phyloP scores from a whole-genome alignment of 1,140 invertebrate genomes.

The Archivesica marissinica region DNA sequence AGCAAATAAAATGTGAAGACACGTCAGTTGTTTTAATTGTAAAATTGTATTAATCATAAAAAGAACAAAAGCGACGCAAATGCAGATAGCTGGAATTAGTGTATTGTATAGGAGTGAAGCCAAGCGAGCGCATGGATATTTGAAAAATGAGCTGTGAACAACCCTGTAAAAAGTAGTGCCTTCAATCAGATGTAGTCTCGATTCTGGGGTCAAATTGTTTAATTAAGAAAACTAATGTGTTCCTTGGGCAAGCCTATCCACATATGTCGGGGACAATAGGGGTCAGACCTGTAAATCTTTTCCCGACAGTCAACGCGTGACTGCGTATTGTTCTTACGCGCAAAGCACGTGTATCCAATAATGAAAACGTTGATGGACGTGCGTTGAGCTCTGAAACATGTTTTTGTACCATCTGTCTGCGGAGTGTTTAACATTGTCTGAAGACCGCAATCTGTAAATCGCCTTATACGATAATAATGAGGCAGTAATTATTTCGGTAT shows the following conservation, averaged over 20 bases:
- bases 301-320: constrained; percentile 40
- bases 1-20: background rate
- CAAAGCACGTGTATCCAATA: constrained; percentile 34
- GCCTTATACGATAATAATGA: background rate
- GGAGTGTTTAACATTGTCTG: background rate
- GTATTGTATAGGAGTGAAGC: background rate
- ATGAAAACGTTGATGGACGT: constrained; percentile 32
- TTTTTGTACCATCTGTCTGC: constrained; percentile 35
- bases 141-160: constrained; percentile 20
- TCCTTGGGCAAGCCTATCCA: constrained; percentile 30
- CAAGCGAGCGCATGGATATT: background rate
- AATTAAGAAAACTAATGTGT: constrained; percentile 60
- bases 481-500: background rate
- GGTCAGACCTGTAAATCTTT: constrained; percentile 48
- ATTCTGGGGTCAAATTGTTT: constrained; percentile 27
- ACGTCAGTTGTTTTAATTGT: background rate
- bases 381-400: constrained; percentile 33
- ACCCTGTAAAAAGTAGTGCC: background rate
- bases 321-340: constrained; percentile 31
- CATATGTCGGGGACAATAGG: constrained; percentile 54
- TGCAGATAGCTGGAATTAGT: background rate
- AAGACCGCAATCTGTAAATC: background rate
- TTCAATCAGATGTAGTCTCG: constrained; percentile 16
- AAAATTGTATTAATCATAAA: background rate
- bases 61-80: constrained; percentile 1